Conservation (phyloP, 1,140 invertebrate genomes). For the Eumaeus atala region DNA sequence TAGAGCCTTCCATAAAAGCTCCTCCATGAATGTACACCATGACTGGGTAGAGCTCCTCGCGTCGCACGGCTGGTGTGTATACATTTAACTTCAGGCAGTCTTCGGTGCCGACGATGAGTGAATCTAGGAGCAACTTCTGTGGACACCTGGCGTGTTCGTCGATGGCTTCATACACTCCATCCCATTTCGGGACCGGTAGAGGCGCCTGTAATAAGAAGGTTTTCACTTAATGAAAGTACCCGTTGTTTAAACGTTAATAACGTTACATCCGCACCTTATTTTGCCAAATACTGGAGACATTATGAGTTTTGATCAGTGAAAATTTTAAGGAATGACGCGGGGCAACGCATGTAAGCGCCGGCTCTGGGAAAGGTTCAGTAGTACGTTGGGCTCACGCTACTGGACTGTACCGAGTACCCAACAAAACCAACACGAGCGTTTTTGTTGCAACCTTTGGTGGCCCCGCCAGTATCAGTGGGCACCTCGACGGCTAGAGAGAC, state of each 20-base stretch:
- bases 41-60: slow-evolving; percentile 61
- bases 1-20: slow-evolving; percentile 75
- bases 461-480: too few relatives aligned
- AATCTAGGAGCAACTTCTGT: slow-evolving; percentile 37
- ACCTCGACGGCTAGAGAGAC: too few relatives aligned
- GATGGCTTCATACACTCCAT: slow-evolving; percentile 66
- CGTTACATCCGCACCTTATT: too few relatives aligned
- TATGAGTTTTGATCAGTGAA: too few relatives aligned
- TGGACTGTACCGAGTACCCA: too few relatives aligned
- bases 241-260: not conserved
- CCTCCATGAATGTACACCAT: slow-evolving; percentile 82
- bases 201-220: slow-evolving; percentile 61
- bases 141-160: slow-evolving; percentile 57
- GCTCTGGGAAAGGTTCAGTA: too few relatives aligned
- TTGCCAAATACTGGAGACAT: too few relatives aligned
- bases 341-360: too few relatives aligned
- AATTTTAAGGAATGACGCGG: too few relatives aligned
- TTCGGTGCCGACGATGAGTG: slow-evolving; percentile 73
- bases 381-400: too few relatives aligned
- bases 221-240: not conserved
- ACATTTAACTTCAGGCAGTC: slow-evolving; percentile 90
- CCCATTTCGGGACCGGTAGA: slow-evolving; percentile 65
- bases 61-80: slow-evolving; percentile 77
- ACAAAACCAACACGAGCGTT: too few relatives aligned
- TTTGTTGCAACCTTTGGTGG: too few relatives aligned